Evolutionary conservation across 2,888 invertebrate genomes (phyloP), one percentile per base, ranked within the genome.

Genomic region (Melanchra persicariae): DNA sequence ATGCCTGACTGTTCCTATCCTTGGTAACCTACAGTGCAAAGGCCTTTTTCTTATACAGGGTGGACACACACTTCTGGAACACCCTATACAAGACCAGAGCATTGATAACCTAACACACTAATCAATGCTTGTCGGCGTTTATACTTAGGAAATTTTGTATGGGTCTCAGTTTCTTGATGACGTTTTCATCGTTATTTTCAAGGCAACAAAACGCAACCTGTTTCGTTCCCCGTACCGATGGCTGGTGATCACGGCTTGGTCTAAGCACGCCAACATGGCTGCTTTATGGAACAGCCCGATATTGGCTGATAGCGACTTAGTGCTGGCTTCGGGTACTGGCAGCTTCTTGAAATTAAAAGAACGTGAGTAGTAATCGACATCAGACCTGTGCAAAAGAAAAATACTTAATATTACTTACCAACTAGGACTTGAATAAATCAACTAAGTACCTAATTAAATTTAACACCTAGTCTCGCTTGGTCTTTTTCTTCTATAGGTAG

Each of bases 221-320:
- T 90, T 94, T 15, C 79, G 87, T 4, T 85, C 85, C 1, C 94
- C 94, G 8, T 92, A 88, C 68, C 92, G 94, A 12, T 95, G 95
- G 95, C 78, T 95, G 8, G 83, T 90, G 0, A 62, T 93, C 0
- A 75, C 85, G 3, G 78, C 82, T 61, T 79, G 72, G 2, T 49
- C 65, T 9, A 65, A 84, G 17, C 64, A 81, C 26, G 24, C 60
- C 24, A 72, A 61, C 58, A 43, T 66, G 15, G 55, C 77, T 2
- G 34, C 66, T 6, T 71, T 93, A 2, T 75, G 80, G 77, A 78
- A 87, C 24, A 84, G 87, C 12, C 86, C 90, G 0, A 65, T 92
- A 10, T 82, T 92, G 4, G 75, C 86, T 4, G 92, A 93, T 65
- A 93, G 92, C 22, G 94, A 95, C 34, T 77, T 94, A 8, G 93